Percentiles rank a stretch among this genome's conserved stretches.
These are phyloP conservation scores for Maniola jurtina DNA, from an alignment of 1,140 invertebrate species.

Conservation along the genomic window DNA sequence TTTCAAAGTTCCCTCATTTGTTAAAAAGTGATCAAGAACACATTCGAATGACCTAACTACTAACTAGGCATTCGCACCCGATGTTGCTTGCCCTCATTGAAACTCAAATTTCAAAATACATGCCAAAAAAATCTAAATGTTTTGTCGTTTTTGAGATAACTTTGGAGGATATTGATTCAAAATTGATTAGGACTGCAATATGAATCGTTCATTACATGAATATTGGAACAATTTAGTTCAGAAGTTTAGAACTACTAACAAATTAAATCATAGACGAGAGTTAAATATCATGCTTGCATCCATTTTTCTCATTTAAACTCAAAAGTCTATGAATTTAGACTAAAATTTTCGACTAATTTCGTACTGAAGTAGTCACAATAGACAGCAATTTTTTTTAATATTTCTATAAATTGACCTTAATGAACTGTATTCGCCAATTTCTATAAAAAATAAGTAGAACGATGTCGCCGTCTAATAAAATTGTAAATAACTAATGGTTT, in stretches of 20 bases:
- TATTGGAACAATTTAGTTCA: not conserved
- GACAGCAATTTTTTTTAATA: too few relatives aligned
- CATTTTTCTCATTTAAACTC: not conserved
- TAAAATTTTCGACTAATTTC: not conserved
- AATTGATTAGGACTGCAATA: not conserved
- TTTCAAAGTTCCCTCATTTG: too few relatives aligned
- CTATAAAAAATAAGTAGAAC: not conserved
- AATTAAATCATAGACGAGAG: not conserved
- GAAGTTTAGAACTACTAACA: not conserved
- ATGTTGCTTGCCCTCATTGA: too few relatives aligned
- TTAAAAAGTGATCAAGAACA: too few relatives aligned
- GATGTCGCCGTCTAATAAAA: constrained; percentile 14
- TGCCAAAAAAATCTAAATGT: too few relatives aligned
- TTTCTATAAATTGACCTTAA: not conserved
- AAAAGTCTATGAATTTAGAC: not conserved
- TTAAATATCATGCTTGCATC: not conserved
- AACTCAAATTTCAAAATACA: too few relatives aligned
- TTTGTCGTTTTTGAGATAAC: too few relatives aligned
- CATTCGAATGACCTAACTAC: too few relatives aligned
- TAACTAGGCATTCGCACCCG: too few relatives aligned
- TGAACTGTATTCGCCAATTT: not conserved
- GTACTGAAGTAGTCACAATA: not conserved
- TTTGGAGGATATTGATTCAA: not conserved
- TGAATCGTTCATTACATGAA: not conserved
- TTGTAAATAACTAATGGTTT: constrained; percentile 27